phyloP scores from a whole-genome alignment of 2,888 invertebrate genomes.

The Catonia carolina region DNA sequence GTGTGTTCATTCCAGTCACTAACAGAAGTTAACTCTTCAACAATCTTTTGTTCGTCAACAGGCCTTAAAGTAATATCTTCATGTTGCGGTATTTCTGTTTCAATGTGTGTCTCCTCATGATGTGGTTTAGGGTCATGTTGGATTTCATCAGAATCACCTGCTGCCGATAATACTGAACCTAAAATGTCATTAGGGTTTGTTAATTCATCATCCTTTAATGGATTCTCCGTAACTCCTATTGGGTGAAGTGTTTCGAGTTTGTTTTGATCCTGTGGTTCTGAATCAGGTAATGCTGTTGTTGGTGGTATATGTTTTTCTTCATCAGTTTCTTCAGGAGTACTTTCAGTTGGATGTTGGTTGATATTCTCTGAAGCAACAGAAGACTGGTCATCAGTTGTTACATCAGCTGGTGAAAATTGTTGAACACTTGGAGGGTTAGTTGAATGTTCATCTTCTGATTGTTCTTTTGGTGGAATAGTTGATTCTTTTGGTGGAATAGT shows the following conservation, averaged over 20 bases:
- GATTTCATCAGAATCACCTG: neutral
- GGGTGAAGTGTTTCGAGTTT: too few species aligned
- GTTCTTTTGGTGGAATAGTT: slow-evolving; percentile 27
- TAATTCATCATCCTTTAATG: too few species aligned
- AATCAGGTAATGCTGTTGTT: slow-evolving; percentile 25
- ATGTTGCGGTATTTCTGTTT: neutral
- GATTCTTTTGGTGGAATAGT: slow-evolving; percentile 25
- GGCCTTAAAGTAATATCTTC: neutral
- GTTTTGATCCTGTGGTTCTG: slow-evolving; percentile 14
- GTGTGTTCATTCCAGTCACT: too few species aligned
- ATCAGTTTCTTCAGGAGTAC: slow-evolving; percentile 17
- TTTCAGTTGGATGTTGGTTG: slow-evolving; percentile 30
- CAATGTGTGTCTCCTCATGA: neutral
- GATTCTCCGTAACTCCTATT: neutral
- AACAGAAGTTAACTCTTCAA: too few species aligned
- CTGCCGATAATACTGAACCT: neutral
- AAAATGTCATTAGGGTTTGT: neutral
- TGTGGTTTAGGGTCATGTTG: neutral
- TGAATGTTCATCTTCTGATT: slow-evolving; percentile 17
- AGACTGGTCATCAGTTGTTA: slow-evolving; percentile 25
- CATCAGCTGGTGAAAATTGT: slow-evolving; percentile 30
- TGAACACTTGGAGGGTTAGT: too few species aligned
- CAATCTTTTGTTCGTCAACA: too few species aligned
- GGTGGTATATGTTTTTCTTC: slow-evolving; percentile 24
- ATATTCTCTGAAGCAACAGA: slow-evolving; percentile 22